Conservation (phyloP, 2,888 invertebrate genomes). For the Psylliodes chrysocephalus region DNA sequence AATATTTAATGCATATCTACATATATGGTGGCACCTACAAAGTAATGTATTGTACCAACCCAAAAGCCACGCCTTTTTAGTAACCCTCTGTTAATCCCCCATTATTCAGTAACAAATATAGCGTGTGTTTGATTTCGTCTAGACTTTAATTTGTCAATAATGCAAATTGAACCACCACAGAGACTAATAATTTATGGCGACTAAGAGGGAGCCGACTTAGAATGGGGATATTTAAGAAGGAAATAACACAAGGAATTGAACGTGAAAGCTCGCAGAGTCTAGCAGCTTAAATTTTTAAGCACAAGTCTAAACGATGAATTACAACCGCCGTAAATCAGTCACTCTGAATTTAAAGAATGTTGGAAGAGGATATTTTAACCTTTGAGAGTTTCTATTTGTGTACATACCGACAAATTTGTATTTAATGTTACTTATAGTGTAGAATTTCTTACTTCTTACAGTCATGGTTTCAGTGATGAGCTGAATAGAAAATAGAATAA, state of each 20-base stretch:
- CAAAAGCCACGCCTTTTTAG: too few relatives aligned
- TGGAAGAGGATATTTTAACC: constrained; percentile 4
- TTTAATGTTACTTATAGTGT: too few relatives aligned
- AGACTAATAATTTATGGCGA: constrained; percentile 7
- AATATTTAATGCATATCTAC: too few relatives aligned
- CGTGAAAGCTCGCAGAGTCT: constrained; percentile 12
- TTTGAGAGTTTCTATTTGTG: constrained; percentile 1
- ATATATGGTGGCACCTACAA: too few relatives aligned
- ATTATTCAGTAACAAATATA: background rate
- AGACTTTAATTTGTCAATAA: constrained; percentile 23
- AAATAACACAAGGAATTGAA: constrained; percentile 9
- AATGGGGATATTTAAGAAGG: constrained; percentile 12
- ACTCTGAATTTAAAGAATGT: constrained; percentile 6
- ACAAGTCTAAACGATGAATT: background rate
- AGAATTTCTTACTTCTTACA: too few relatives aligned
- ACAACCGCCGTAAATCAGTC: constrained; percentile 13
- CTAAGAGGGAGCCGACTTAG: constrained; percentile 9
- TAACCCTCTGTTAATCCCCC: background rate
- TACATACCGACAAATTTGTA: too few relatives aligned
- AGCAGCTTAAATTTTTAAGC: constrained; percentile 17
- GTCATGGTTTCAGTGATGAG: too few relatives aligned
- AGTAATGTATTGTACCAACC: too few relatives aligned
- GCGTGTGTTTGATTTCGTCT: constrained; percentile 17
- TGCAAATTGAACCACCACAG: constrained; percentile 5
- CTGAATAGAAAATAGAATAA: too few relatives aligned